Evolutionary conservation across 2,797 vertebrate genomes (phyloP), one percentile per base, ranked within the genome.

Genomic region (Melanotaenia maccullochi): DNA sequence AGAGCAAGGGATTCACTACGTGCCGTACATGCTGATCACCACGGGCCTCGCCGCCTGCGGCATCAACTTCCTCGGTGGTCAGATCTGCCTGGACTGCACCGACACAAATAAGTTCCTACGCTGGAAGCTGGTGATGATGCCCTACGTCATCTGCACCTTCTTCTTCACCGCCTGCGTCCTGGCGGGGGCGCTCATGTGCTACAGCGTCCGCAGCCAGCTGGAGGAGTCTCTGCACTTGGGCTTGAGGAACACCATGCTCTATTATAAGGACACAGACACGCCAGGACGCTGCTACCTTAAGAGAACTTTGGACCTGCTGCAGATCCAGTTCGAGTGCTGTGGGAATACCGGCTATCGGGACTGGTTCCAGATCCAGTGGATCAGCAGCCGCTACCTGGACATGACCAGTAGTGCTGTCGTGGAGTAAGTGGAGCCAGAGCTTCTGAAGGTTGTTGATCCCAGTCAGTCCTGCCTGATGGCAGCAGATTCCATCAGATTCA

Each of bases 351-450:
- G 94, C 11, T 95, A 95, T 78, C 92, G 87, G 56, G 96, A 97
- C 88, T 97, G 96, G 96, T 96, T 96, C 91, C 92, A 95, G 85
- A 90, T 97, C 78, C 96, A 97, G 93, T 97, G 96, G 96, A 91
- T 97, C 81, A 96, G 95, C 79, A 86, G 72, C 73, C 95, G 94
- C 22, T 97, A 96, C 51, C 92, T 97, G 85, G 94, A 97, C 88
- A 93, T 96, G 95, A 94, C 88, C 82, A 94, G 93, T 83, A 94
- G 90, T 32, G 87, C 92, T 1, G 94, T 97, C 78, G 24, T 88
- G 64, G 94, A 96, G 96, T 97, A 94, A 96, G 96, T 96, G 25
- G 79, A 36, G 9, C 12, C 20, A 32, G 25, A 58, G 25, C 52
- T 59, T 20, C 25, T 44, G 30, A 56, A 33, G 40, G 12, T 63